Percentiles rank a stretch among this genome's conserved stretches.
Conservation (phyloP, 1,140 invertebrate genomes). For the Luehdorfia chinensis region DNA sequence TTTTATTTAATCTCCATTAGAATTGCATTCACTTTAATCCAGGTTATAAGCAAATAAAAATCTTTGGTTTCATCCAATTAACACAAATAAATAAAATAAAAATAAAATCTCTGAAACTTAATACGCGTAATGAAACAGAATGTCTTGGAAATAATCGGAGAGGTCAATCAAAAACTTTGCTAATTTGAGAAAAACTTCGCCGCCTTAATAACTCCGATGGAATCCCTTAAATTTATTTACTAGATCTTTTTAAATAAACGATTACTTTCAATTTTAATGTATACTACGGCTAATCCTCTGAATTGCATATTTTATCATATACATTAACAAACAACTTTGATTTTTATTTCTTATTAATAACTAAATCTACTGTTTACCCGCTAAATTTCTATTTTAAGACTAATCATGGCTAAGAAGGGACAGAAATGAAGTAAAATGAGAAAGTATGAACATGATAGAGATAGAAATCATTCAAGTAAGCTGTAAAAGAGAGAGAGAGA, state of each 20-base stretch:
- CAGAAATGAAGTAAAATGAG: slow-evolving; percentile 22
- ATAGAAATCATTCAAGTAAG: slow-evolving; percentile 14
- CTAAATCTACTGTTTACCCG: slow-evolving; percentile 56
- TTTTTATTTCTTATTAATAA: slow-evolving; percentile 57
- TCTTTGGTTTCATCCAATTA: slow-evolving; percentile 50
- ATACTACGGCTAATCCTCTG: slow-evolving; percentile 70
- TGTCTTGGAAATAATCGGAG: slow-evolving; percentile 32
- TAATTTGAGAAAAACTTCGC: slow-evolving; percentile 40
- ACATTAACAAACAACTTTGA: slow-evolving; percentile 74
- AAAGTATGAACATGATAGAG: slow-evolving; percentile 19
- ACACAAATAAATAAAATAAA: slow-evolving; percentile 37
- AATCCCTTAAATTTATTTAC: slow-evolving; percentile 47
- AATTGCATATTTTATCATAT: slow-evolving; percentile 70
- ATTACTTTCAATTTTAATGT: slow-evolving; percentile 59
- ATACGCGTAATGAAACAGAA: slow-evolving; percentile 19
- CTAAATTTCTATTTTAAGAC: slow-evolving; percentile 53
- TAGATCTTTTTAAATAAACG: slow-evolving; percentile 61
- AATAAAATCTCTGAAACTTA: slow-evolving; percentile 33
- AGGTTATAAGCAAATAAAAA: slow-evolving; percentile 15
- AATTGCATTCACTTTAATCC: background rate
- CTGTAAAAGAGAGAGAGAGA: slow-evolving; percentile 13
- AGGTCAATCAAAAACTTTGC: slow-evolving; percentile 15
- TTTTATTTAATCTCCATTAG: background rate
- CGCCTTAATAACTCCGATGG: slow-evolving; percentile 27
- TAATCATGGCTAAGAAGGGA: slow-evolving; percentile 35